A percentile compares a stretch with the other conserved stretches of the same genome.
phyloP scores from a whole-genome alignment of 2,797 vertebrate genomes.

The Cirrhinus mrigala region DNA sequence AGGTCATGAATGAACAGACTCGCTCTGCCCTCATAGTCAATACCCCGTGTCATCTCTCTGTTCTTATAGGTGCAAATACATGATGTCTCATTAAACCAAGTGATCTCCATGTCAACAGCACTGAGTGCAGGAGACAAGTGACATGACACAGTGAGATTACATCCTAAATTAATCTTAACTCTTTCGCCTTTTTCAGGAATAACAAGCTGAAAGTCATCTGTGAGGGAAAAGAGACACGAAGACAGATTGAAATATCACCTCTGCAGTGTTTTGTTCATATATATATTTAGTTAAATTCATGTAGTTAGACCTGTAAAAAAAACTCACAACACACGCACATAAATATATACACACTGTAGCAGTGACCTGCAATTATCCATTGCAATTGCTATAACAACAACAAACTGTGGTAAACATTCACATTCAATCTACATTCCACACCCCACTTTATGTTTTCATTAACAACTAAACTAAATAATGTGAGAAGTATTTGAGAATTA shows the following conservation, averaged over 20 bases:
- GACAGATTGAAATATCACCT: neutral
- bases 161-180: neutral
- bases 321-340: too few relatives aligned
- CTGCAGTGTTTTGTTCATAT: neutral
- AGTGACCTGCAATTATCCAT: too few relatives aligned
- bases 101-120: constrained; percentile 47
- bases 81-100: constrained; percentile 36
- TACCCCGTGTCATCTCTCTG: constrained; percentile 17
- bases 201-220: constrained; percentile 43
- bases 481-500: neutral
- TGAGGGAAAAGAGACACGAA: neutral
- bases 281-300: too few relatives aligned
- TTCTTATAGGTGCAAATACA: constrained; percentile 36
- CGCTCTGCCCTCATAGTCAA: constrained; percentile 47
- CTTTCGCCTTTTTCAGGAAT: constrained; percentile 5
- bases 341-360: too few relatives aligned
- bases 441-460: too few relatives aligned
- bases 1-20: constrained; percentile 40
- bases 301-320: too few relatives aligned
- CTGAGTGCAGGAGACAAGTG: constrained; percentile 47
- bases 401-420: constrained; percentile 5
- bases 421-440: neutral
- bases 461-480: neutral
- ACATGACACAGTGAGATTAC: constrained; percentile 50
- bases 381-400: too few relatives aligned